Percentiles rank a stretch among this genome's conserved stretches.
These are phyloP conservation scores for Ceratotherium simum DNA, from an alignment of 2,113 vertebrate genomes.

Conservation along the genomic window DNA sequence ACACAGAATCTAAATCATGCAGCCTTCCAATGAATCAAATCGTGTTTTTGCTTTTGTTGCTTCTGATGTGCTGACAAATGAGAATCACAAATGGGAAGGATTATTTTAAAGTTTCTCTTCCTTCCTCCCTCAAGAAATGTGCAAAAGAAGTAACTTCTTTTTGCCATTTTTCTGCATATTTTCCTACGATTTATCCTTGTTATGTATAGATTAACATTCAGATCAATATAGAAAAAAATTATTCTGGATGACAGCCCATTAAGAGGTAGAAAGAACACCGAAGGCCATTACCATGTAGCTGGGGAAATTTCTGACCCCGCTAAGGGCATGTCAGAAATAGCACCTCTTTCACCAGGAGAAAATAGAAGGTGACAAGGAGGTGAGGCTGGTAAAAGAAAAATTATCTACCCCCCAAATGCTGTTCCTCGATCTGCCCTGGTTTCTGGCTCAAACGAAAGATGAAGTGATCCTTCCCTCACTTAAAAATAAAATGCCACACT, in stretches of 20 bases:
- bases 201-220: not conserved
- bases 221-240: not conserved
- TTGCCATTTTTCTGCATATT: not conserved
- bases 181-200: not conserved
- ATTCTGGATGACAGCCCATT: not conserved
- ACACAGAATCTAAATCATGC: not conserved
- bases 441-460: not conserved
- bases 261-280: not conserved
- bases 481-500: not conserved
- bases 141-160: not conserved
- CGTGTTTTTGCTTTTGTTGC: not conserved
- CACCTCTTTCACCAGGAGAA: not conserved
- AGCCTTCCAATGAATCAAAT: constrained; percentile 39
- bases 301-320: not conserved
- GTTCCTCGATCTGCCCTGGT: not conserved
- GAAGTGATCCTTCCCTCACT: not conserved
- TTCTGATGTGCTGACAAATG: constrained; percentile 6
- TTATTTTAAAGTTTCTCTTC: not conserved
- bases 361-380: not conserved
- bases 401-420: not conserved
- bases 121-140: not conserved
- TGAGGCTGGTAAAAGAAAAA: not conserved
- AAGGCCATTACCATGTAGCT: not conserved
- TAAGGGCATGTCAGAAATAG: not conserved
- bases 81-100: not conserved